Evolutionary conservation across 2,888 invertebrate genomes (phyloP).

Genomic region (Branchinecta sandiegonensis): DNA sequence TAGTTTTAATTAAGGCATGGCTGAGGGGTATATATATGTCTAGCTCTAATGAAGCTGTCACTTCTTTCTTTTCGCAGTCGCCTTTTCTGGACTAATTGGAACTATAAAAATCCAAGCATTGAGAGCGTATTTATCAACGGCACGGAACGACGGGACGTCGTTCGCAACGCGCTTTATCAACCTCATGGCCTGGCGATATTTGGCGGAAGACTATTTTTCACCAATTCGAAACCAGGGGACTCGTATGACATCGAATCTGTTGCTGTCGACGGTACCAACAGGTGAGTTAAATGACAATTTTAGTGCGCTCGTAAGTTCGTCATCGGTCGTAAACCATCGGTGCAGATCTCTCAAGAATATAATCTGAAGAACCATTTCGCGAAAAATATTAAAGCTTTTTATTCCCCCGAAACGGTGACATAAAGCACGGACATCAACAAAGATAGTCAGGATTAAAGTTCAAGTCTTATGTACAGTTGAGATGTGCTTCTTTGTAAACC

Average conservation of each 20-base stretch:
- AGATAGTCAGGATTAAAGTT: too few relatives aligned
- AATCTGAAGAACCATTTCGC: too few relatives aligned
- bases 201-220: not conserved
- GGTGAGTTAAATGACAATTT: not conserved
- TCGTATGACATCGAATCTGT: constrained; percentile 2
- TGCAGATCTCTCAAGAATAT: too few relatives aligned
- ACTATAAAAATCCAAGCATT: not conserved
- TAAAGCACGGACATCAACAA: too few relatives aligned
- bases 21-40: too few relatives aligned
- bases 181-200: not conserved
- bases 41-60: not conserved
- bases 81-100: not conserved
- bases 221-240: not conserved
- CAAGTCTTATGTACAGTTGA: too few relatives aligned
- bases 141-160: not conserved
- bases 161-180: not conserved
- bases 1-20: too few relatives aligned
- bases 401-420: too few relatives aligned
- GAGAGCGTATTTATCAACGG: constrained; percentile 13
- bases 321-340: too few relatives aligned
- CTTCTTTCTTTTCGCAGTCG: not conserved
- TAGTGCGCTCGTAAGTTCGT: not conserved
- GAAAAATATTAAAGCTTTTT: too few relatives aligned
- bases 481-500: too few relatives aligned
- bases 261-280: not conserved